Evolutionary conservation across 1,140 invertebrate genomes (phyloP), one percentile per base, ranked within the genome.

Genomic region (Drosophila triauraria): DNA sequence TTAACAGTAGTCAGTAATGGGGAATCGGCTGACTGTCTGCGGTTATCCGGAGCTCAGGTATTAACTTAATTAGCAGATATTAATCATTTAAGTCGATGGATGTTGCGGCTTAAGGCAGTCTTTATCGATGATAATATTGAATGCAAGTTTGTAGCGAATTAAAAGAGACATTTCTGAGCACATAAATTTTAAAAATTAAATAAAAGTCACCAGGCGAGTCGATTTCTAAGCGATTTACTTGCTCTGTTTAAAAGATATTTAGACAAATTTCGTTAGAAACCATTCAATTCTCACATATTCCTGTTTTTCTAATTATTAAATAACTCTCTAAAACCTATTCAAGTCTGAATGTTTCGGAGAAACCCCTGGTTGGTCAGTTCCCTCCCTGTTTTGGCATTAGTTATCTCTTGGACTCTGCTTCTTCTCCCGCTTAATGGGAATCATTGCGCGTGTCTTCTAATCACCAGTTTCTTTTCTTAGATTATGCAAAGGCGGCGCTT

Each of bases 401-500:
- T 50, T 43, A 71, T 72, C 54, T 58, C 20, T 27, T n/a, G n/a
- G 46, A 2, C 5, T 71, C 46, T 42, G 53, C 69, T 71, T 59
- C 69, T 69, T 47, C 53, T 17, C 53, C 20, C 69, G 51, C 30
- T 60, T 51, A 72, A 50, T 72, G 69, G 69, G 68, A 72, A 72
- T 72, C 40, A 58, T 60, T 59, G 67, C 69, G 69, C 69, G 69
- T 72, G 69, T 59, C 69, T 72, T 56, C 69, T 59, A 72, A 72
- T 72, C 67, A 42, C 61, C 68, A 78, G 75, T 78, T 78, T 69
- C 58, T 68, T 78, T 70, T 50, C 46, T 43, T n/a, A 78, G 69
- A 78, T 54, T 77, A 68, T 56, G 56, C 48, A 61, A 78, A 76
- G 46, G 32, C 50, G 47, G 40, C 50, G 47, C 25, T 20, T 20